phyloP scores from a whole-genome alignment of 2,797 vertebrate genomes.

The Scarus forsteni region DNA sequence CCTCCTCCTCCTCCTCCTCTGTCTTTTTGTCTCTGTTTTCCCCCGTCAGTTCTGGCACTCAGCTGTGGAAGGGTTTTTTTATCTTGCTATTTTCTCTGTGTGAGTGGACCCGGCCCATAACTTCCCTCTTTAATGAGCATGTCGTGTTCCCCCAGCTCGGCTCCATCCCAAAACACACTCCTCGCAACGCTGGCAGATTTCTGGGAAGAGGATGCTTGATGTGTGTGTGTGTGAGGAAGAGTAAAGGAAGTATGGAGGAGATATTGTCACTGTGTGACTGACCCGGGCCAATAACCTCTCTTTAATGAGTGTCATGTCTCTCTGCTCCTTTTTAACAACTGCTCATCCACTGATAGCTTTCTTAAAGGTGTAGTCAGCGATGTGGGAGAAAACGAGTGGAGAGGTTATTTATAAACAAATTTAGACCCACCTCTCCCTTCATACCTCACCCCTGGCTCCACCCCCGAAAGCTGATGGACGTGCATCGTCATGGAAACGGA shows the following conservation, averaged over 20 bases:
- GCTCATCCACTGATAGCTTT: constrained; percentile 27
- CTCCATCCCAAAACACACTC: constrained; percentile 49
- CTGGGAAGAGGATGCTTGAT: constrained; percentile 14
- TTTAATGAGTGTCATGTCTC: constrained; percentile 46
- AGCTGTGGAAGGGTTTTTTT: constrained; percentile 32
- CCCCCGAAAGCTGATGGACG: too few species aligned
- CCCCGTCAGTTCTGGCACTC: constrained; percentile 46
- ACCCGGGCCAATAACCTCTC: constrained; percentile 36
- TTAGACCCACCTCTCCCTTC: too few species aligned
- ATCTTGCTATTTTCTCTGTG: constrained; percentile 52
- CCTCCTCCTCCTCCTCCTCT: constrained; percentile 32
- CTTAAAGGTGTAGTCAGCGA: constrained; percentile 4
- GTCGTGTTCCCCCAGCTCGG: constrained; percentile 52
- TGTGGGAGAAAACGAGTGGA: constrained; percentile 13
- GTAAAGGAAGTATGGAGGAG: constrained; percentile 20
- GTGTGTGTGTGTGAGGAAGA: not conserved
- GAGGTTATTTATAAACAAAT: constrained; percentile 8
- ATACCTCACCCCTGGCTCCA: too few species aligned
- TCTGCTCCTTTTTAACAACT: constrained; percentile 34
- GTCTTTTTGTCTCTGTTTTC: constrained; percentile 38
- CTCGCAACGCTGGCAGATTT: constrained; percentile 49
- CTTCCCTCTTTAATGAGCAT: constrained; percentile 72
- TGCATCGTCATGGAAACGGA: too few species aligned
- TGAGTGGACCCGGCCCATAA: constrained; percentile 54
- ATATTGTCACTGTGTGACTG: constrained; percentile 46